Evolutionary conservation across 2,888 invertebrate genomes (phyloP), one percentile per base, ranked within the genome.

Genomic region (Diadromus collaris): DNA sequence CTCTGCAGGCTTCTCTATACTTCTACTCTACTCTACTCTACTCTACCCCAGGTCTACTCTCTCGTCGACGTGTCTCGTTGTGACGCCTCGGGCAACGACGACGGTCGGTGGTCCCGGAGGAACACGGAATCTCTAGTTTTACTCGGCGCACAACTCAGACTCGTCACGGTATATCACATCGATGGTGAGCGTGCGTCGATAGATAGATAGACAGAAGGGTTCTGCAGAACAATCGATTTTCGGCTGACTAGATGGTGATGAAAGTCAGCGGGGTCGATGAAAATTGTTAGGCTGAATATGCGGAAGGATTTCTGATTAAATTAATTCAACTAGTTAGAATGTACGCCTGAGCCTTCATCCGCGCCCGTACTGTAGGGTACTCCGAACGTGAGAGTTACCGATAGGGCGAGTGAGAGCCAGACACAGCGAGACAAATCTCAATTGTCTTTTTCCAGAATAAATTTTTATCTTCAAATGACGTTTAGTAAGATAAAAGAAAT

Each of bases 61-160:
- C 69, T 70, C 65, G 68, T 60, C 73, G 72, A 73, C 76, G 69
- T 76, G 69, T 69, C 65, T 79, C 69, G 64, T 65, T 48, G 79
- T 71, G 71, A 75, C 73, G 73, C 79, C 73, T 73, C 51, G 44
- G 69, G 79, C 68, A 64, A 46, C 51, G 72, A 68, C 73, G 69
- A 76, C 60, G 72, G 48, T 79, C 65, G 64, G 48, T 60, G 54
- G 29, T 69, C 63, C 79, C 79, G 34, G 51, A 69, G 76, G 68
- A 79, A 76, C 76, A 73, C 69, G 60, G 67, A 67, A 70, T 71
- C 75, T 70, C 46, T 44, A 73, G 69, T 76, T 64, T 73, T 64
- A 38, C 79, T 54, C 69, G 27, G 29, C 54, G 29, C 54, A 16
- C 24, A 24, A 16, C 54, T 27, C 27, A 29, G 16, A 27, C 54